Conservation (phyloP, 2,888 invertebrate genomes). For the Melanophora roralis region DNA sequence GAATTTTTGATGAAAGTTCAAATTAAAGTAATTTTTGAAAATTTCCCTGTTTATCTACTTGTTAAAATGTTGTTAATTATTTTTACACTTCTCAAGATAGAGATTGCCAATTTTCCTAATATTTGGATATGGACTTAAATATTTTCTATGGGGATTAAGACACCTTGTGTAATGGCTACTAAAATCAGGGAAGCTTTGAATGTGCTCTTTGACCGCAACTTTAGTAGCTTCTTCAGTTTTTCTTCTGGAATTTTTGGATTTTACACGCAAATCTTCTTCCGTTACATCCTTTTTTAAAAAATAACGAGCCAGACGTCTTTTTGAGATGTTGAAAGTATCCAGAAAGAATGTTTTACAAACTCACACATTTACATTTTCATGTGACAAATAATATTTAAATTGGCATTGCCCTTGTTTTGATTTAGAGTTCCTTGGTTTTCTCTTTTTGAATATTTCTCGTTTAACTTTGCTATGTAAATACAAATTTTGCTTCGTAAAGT, state of each 20-base stretch:
- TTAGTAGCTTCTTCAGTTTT: constrained; percentile 8
- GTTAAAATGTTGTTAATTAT: constrained; percentile 10
- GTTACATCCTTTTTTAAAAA: constrained; percentile 32
- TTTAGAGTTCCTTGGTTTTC: constrained; percentile 12
- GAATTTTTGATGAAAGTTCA: constrained; percentile 18
- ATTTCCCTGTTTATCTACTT: background rate
- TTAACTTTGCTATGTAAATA: constrained; percentile 24
- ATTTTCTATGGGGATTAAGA: constrained; percentile 15
- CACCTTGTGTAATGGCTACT: constrained; percentile 1
- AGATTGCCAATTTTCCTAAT: background rate
- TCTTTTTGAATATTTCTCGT: constrained; percentile 14
- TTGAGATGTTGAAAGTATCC: constrained; percentile 26
- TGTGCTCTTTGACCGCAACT: constrained; percentile 18
- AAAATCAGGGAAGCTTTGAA: background rate
- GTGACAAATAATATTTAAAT: constrained; percentile 30
- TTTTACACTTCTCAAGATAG: constrained; percentile 21
- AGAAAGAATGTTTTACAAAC: constrained; percentile 28
- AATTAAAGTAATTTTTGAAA: constrained; percentile 19
- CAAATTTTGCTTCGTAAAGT: constrained; percentile 28
- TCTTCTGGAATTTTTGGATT: background rate
- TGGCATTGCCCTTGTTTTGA: constrained; percentile 27
- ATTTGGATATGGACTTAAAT: constrained; percentile 14
- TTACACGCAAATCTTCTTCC: constrained; percentile 2
- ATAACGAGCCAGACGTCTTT: constrained; percentile 23
- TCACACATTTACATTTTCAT: constrained; percentile 25